A percentile compares a stretch with the other conserved stretches of the same genome.
phyloP scores from a whole-genome alignment of 2,888 invertebrate genomes.

The Reticulitermes lucifugus region DNA sequence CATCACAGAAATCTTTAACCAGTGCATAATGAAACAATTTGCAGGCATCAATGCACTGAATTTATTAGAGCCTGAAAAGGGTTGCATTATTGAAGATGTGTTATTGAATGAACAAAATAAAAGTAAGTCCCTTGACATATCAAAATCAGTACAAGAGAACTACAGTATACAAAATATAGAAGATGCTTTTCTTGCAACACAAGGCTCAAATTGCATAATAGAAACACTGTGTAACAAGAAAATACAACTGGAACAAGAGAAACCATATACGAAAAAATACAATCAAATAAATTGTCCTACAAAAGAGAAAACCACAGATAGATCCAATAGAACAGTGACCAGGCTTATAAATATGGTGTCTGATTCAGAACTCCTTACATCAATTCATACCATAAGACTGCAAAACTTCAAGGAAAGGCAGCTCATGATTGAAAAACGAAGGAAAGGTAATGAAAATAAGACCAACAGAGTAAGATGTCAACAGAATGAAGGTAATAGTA shows the following conservation, averaged over 20 bases:
- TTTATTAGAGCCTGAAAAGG: background rate
- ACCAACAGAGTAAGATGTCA: background rate
- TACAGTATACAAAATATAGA: constrained; percentile 15
- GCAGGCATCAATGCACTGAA: background rate
- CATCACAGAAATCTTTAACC: background rate
- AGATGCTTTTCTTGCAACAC: constrained; percentile 5
- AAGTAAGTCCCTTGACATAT: background rate
- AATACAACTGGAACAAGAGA: background rate
- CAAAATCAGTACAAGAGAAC: background rate
- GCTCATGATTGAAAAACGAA: background rate
- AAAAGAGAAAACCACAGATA: background rate
- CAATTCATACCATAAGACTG: background rate
- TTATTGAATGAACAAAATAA: background rate
- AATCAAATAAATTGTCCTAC: background rate
- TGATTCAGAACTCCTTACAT: background rate
- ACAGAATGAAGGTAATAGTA: background rate
- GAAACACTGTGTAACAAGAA: constrained; percentile 24
- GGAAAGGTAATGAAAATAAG: background rate
- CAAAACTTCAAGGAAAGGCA: constrained; percentile 26
- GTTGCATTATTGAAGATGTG: constrained; percentile 6
- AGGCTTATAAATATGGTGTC: background rate
- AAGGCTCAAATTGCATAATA: constrained; percentile 3
- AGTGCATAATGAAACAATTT: constrained; percentile 4
- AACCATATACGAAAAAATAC: background rate
- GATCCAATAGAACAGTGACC: background rate